Evolutionary conservation across 2,113 vertebrate genomes (phyloP).

Genomic region (Pelvicachromis taeniatus): DNA sequence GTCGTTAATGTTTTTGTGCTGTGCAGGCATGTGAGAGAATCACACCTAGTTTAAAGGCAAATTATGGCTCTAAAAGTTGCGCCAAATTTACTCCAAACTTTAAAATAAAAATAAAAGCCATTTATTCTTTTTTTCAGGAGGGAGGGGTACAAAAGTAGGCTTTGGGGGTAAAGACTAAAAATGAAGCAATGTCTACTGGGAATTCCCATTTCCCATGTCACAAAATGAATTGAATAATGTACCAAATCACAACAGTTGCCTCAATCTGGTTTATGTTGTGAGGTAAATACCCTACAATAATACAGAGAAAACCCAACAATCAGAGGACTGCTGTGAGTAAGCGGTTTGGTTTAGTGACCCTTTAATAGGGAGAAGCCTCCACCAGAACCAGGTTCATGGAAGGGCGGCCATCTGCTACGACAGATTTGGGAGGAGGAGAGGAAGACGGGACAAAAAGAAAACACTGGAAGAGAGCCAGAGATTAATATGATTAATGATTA

Average conservation of each 20-base stretch:
- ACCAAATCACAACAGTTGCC: background rate
- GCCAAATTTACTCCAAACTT: too few species aligned
- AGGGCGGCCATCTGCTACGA: background rate
- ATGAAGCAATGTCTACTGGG: background rate
- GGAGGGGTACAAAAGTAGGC: background rate
- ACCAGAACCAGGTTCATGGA: background rate
- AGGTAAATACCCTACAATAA: too few species aligned
- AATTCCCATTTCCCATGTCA: background rate
- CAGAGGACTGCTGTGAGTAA: background rate
- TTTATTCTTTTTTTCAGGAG: too few species aligned
- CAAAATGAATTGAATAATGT: background rate
- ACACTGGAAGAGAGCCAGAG: background rate
- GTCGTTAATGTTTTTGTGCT: background rate
- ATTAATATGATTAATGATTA: background rate
- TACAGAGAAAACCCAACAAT: background rate
- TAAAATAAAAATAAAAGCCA: too few species aligned
- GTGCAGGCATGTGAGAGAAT: background rate
- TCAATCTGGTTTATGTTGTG: background rate
- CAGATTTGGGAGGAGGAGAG: background rate
- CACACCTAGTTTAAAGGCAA: background rate
- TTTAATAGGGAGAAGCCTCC: background rate
- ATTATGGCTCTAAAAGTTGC: too few species aligned
- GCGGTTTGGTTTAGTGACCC: background rate
- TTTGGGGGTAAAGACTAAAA: background rate
- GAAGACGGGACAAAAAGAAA: background rate